Conservation (phyloP, 2,888 invertebrate genomes). For the Epicampocera succincta region DNA sequence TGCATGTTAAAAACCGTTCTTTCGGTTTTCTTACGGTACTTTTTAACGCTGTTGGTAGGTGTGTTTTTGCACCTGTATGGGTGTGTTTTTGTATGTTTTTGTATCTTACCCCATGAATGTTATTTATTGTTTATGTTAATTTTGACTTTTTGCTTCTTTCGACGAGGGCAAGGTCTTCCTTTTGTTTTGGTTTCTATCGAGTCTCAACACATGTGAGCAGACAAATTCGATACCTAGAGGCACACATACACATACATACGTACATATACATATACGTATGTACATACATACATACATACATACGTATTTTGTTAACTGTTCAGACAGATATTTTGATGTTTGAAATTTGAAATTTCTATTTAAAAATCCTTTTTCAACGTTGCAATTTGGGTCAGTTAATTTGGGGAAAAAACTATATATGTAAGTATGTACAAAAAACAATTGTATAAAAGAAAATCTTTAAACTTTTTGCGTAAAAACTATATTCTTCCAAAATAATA, state of each 20-base stretch:
- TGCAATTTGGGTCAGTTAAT: no score
- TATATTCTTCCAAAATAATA: no score
- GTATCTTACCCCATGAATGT: not conserved
- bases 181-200: conserved; percentile 49
- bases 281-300: no score
- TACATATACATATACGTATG: not conserved
- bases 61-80: not conserved
- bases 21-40: conserved; percentile 39
- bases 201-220: conserved; percentile 47
- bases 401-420: no score
- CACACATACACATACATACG: not conserved
- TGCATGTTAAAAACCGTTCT: conserved; percentile 18
- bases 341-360: no score
- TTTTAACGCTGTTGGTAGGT: conserved; percentile 1
- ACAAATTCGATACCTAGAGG: not conserved
- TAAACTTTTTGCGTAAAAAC: no score
- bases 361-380: no score
- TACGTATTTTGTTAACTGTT: no score
- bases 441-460: no score
- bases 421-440: no score
- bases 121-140: conserved; percentile 12
- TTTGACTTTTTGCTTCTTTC: not conserved
- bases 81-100: conserved; percentile 13
- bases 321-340: no score
- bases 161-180: conserved; percentile 55